Percentiles rank a stretch among this genome's conserved stretches.
Evolutionary conservation across 2,888 invertebrate species (phyloP).

Genomic region (Pegoplata infirma): DNA sequence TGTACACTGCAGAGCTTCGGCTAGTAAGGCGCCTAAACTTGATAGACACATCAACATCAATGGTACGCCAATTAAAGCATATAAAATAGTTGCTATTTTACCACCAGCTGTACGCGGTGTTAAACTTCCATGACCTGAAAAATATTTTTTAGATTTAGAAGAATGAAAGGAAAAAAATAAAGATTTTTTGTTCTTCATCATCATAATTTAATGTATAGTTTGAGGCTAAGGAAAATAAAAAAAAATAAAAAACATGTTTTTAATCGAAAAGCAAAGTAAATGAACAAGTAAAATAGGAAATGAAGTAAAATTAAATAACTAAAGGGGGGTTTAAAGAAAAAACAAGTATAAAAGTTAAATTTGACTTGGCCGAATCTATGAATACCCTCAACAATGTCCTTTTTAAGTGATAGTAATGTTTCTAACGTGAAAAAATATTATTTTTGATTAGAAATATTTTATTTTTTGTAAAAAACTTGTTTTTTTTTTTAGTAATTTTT

Average conservation of each 20-base stretch:
- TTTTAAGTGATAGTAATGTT: too few relatives aligned
- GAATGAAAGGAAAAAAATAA: conserved; percentile 42
- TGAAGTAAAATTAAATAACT: too few relatives aligned
- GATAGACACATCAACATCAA: conserved; percentile 91
- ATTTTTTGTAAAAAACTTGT: too few relatives aligned
- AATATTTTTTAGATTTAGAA: conserved; percentile 1
- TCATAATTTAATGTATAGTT: background rate
- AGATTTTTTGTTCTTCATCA: conserved; percentile 2
- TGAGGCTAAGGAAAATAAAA: background rate
- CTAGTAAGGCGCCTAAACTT: conserved; percentile 89
- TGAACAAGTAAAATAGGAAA: background rate
- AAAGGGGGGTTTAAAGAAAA: too few relatives aligned
- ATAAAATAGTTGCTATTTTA: conserved; percentile 90
- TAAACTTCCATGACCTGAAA: conserved; percentile 92
- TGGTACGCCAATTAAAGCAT: conserved; percentile 92
- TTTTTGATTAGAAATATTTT: too few relatives aligned
- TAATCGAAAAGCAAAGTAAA: background rate
- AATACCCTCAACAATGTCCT: too few relatives aligned
- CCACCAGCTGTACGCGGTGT: conserved; percentile 90
- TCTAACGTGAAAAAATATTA: too few relatives aligned
- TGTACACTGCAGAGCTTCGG: conserved; percentile 86
- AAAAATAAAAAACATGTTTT: background rate
- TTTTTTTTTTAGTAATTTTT: too few relatives aligned
- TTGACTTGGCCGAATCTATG: too few relatives aligned
- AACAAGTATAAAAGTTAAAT: too few relatives aligned